Percentiles rank a stretch among this genome's conserved stretches.
phyloP scores from a whole-genome alignment of 2,797 vertebrate genomes.

The Micrastur ruficollis region DNA sequence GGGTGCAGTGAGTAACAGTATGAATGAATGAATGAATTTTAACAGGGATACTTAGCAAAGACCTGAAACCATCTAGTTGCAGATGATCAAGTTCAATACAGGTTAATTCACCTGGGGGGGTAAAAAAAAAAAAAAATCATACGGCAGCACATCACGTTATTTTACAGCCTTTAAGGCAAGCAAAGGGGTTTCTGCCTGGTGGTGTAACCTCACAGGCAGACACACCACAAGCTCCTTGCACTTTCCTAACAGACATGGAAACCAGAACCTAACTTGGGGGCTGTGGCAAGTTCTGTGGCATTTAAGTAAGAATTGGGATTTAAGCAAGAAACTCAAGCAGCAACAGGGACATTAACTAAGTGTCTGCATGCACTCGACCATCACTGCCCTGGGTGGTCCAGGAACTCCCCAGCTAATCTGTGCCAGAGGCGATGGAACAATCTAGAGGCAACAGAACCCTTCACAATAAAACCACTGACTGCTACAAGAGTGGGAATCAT shows the following conservation, averaged over 20 bases:
- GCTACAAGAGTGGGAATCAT: neutral
- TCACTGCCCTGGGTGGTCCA: neutral
- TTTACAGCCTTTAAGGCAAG: neutral
- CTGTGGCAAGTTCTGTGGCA: neutral
- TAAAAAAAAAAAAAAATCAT: neutral
- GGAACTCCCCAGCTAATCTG: neutral
- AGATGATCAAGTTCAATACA: neutral
- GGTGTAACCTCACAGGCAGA: neutral
- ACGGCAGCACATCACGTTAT: fast-evolving
- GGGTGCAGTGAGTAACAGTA: neutral
- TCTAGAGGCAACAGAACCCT: neutral
- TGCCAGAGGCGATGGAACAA: neutral
- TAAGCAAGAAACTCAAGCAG: neutral
- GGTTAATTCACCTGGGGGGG: neutral
- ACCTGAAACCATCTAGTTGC: neutral
- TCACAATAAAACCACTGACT: neutral
- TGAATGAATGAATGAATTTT: fast-evolving
- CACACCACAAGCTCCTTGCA: neutral
- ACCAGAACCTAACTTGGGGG: neutral
- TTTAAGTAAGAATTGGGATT: neutral
- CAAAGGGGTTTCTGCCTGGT: neutral
- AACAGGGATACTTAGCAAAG: neutral
- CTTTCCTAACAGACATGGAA: neutral
- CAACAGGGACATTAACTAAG: neutral
- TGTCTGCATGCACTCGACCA: neutral